phyloP scores from a whole-genome alignment of 2,888 invertebrate species.

The Hypomecis atomaria region DNA sequence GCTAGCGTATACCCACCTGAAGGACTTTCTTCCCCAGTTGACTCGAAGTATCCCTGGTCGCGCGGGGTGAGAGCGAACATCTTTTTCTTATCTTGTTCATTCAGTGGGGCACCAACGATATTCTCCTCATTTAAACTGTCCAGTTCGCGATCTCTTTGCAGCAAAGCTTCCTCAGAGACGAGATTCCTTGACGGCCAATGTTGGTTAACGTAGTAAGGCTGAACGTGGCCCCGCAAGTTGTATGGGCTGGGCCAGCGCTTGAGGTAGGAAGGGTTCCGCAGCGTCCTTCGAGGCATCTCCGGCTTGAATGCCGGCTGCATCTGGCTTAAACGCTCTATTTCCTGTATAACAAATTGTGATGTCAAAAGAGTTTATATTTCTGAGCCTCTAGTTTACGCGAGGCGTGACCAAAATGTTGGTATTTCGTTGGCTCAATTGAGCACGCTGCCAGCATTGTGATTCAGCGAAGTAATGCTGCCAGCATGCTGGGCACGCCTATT shows the following conservation, averaged over 20 bases:
- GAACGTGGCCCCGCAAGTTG: background rate
- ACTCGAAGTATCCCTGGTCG: slow-evolving; percentile 59
- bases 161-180: background rate
- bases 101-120: background rate
- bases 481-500: too few relatives aligned
- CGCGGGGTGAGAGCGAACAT: slow-evolving; percentile 62
- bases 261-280: slow-evolving; percentile 41
- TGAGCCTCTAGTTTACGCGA: too few relatives aligned
- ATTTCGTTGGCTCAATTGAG: too few relatives aligned
- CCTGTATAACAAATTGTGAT: slow-evolving; percentile 43
- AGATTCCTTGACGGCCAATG: slow-evolving; percentile 10
- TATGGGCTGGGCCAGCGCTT: slow-evolving; percentile 32
- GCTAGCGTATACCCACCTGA: slow-evolving; percentile 51
- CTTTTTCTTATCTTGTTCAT: slow-evolving; percentile 38
- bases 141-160: background rate
- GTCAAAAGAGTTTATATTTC: too few relatives aligned
- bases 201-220: slow-evolving; percentile 14
- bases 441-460: too few relatives aligned
- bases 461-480: too few relatives aligned
- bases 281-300: slow-evolving; percentile 49
- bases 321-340: slow-evolving; percentile 61
- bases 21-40: slow-evolving; percentile 31
- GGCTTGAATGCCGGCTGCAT: slow-evolving; percentile 51
- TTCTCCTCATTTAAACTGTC: background rate
- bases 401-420: too few relatives aligned